Conservation (phyloP, 2,888 invertebrate species). For the Melanotus villosus region DNA sequence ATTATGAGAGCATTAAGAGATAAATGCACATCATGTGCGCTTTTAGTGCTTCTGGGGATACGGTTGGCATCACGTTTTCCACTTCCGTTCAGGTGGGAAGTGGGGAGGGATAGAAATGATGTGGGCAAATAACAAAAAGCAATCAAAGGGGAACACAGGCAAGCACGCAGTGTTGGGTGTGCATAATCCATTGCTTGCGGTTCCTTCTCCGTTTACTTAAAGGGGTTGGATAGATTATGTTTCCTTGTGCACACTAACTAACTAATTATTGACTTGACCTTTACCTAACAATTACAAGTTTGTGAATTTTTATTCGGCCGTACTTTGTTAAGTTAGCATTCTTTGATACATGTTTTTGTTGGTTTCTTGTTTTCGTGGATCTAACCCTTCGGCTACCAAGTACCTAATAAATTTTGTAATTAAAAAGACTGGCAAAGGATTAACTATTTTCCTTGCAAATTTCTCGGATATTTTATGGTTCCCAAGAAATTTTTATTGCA, state of each 20-base stretch:
- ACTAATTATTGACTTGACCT: slow-evolving; percentile 6
- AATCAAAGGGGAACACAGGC: slow-evolving; percentile 11
- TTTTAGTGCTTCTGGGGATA: background rate
- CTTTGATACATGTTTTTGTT: too few relatives aligned
- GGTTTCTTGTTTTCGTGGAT: too few relatives aligned
- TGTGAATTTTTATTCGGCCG: too few relatives aligned
- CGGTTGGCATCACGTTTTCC: background rate
- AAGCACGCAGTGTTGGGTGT: slow-evolving; percentile 9
- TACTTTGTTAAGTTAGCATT: too few relatives aligned
- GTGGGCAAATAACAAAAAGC: slow-evolving; percentile 28
- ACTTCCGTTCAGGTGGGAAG: background rate
- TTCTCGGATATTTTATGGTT: too few relatives aligned
- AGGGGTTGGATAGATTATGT: slow-evolving; percentile 22
- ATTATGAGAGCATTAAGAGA: slow-evolving; percentile 5
- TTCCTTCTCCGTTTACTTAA: slow-evolving; percentile 28
- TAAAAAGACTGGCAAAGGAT: too few relatives aligned
- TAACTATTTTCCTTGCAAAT: too few relatives aligned
- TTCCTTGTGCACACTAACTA: slow-evolving; percentile 24
- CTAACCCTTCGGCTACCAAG: too few relatives aligned
- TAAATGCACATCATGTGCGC: background rate
- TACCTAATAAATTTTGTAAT: too few relatives aligned
- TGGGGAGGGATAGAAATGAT: slow-evolving; percentile 16
- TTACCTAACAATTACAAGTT: too few relatives aligned
- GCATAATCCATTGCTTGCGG: slow-evolving; percentile 33
- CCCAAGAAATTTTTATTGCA: slow-evolving; percentile 13